Evolutionary conservation across 2,888 invertebrate species (phyloP).

Genomic region (Temnothorax unifasciatus): DNA sequence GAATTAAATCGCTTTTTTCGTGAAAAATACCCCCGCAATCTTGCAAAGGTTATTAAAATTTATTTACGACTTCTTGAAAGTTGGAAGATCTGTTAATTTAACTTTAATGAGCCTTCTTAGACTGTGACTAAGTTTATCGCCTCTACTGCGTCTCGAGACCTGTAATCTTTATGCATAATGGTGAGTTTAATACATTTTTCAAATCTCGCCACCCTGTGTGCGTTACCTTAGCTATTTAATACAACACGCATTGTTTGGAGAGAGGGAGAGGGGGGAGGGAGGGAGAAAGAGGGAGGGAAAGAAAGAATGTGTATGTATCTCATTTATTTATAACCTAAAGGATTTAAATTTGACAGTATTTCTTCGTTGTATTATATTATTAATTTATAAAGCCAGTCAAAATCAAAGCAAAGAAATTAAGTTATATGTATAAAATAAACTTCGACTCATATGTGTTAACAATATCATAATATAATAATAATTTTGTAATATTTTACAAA

Average conservation of each 20-base stretch:
- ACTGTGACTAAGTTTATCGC: slow-evolving; percentile 15
- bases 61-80: slow-evolving; percentile 20
- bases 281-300: neutral
- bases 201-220: neutral
- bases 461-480: slow-evolving; percentile 13
- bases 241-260: neutral
- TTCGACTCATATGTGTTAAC: neutral
- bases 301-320: neutral
- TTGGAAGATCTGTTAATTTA: slow-evolving; percentile 19
- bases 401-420: neutral
- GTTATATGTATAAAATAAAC: neutral
- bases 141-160: slow-evolving; percentile 15
- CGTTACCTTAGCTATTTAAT: neutral
- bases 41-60: slow-evolving; percentile 34
- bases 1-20: neutral
- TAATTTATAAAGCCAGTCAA: neutral
- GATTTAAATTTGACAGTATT: neutral
- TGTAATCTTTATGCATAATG: slow-evolving; percentile 41
- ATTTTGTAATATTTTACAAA: slow-evolving; percentile 1
- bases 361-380: no score
- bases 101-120: slow-evolving; percentile 38
- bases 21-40: neutral
- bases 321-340: neutral
- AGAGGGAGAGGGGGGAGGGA: neutral
- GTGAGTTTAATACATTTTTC: slow-evolving; percentile 39